Evolutionary conservation across 2,797 vertebrate species (phyloP).

Genomic region (Enteromius fasciolatus): DNA sequence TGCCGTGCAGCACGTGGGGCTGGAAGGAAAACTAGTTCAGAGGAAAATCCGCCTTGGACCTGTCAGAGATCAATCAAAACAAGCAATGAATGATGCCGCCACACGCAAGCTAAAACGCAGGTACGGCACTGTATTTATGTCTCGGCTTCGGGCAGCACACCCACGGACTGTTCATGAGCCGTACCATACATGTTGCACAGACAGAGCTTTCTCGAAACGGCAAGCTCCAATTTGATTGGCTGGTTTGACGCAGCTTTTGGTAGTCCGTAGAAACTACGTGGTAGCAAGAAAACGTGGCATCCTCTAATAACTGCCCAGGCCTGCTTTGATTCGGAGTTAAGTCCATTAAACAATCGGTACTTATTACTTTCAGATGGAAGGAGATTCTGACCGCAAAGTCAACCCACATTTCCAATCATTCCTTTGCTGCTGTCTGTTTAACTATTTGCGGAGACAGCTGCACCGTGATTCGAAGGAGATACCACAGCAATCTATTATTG

Average conservation of each 20-base stretch:
- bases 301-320: neutral
- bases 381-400: conserved; percentile 20
- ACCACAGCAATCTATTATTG: conserved; percentile 6
- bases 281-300: neutral
- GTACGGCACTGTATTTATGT: conserved; percentile 31
- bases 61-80: conserved; percentile 38
- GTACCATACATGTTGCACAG: neutral
- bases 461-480: neutral
- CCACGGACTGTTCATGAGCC: neutral
- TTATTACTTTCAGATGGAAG: conserved; percentile 22
- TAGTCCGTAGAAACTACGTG: neutral
- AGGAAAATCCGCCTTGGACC: conserved; percentile 44
- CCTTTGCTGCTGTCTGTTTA: conserved; percentile 16
- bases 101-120: conserved; percentile 38
- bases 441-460: conserved; percentile 27
- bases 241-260: neutral
- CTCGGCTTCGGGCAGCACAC: conserved; percentile 4
- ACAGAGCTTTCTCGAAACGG: neutral
- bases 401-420: conserved; percentile 10
- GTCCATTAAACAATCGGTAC: conserved; percentile 8
- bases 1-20: conserved; percentile 55
- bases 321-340: conserved; percentile 12
- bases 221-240: conserved; percentile 21
- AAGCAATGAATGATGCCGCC: conserved; percentile 43
- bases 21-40: conserved; percentile 36